Conservation (phyloP, 2,797 vertebrate genomes). For the Myotis planiceps region DNA sequence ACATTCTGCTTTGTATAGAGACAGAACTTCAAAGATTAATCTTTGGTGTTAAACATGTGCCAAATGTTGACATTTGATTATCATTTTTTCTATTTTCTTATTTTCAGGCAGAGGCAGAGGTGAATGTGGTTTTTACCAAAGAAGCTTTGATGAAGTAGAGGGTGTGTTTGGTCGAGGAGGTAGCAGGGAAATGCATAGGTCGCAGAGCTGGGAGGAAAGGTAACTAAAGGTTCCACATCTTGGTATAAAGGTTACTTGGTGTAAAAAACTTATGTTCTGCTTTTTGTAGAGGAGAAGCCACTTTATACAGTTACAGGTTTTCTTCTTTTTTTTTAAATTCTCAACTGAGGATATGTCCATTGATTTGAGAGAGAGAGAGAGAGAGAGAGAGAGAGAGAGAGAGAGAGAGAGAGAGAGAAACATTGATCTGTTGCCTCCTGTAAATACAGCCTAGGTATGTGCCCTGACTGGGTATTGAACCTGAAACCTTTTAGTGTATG, state of each 20-base stretch:
- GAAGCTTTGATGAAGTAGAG: constrained; percentile 99
- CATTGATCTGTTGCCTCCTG: neutral
- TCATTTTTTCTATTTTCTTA: constrained; percentile 80
- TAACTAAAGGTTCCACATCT: constrained; percentile 78
- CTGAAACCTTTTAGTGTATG: neutral
- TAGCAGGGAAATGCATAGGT: constrained; percentile 97
- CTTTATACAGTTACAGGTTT: neutral
- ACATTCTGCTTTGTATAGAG: neutral
- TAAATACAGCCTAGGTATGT: neutral
- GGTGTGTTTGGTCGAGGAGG: constrained; percentile 96
- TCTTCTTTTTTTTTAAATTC: neutral
- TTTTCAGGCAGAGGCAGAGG: constrained; percentile 96
- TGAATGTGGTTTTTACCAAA: constrained; percentile 99
- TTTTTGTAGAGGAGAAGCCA: neutral
- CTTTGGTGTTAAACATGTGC: constrained; percentile 27
- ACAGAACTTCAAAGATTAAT: constrained; percentile 29
- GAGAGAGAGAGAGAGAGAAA: neutral
- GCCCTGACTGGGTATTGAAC: neutral
- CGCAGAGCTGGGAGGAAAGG: constrained; percentile 99
- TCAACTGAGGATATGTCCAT: neutral
- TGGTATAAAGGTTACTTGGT: neutral
- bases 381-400: too few relatives aligned
- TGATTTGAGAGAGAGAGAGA: neutral
- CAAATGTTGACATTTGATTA: constrained; percentile 66
- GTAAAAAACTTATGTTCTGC: neutral